These are phyloP conservation scores for Andrena praecox DNA, from an alignment of 2,888 invertebrate genomes.

Conservation along the genomic window DNA sequence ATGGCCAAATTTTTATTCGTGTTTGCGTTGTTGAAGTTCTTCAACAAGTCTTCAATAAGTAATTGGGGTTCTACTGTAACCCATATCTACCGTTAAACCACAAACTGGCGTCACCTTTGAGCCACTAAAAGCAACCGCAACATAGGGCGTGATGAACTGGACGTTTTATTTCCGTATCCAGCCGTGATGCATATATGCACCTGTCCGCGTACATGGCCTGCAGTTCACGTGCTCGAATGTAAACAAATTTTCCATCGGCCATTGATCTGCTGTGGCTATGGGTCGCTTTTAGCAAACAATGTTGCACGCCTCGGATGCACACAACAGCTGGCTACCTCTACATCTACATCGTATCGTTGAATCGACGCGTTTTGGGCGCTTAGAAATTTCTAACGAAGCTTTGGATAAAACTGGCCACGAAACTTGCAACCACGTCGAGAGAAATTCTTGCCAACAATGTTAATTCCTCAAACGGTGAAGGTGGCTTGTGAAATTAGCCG, in stretches of 20 bases:
- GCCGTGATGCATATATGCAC: background rate
- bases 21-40: too few relatives aligned
- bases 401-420: constrained; percentile 15
- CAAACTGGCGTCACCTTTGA: too few relatives aligned
- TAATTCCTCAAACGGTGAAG: constrained; percentile 7
- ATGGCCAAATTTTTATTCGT: too few relatives aligned
- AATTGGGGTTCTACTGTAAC: too few relatives aligned
- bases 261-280: constrained; percentile 45
- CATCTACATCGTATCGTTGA: constrained; percentile 20
- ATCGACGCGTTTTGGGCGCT: constrained; percentile 6
- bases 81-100: too few relatives aligned
- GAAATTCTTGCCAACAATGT: constrained; percentile 8
- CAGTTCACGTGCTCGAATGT: constrained; percentile 43
- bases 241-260: constrained; percentile 60
- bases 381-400: constrained; percentile 29
- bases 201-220: constrained; percentile 2
- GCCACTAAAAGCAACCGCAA: too few relatives aligned
- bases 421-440: constrained; percentile 12
- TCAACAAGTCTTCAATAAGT: too few relatives aligned
- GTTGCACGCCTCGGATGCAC: constrained; percentile 5
- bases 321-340: background rate
- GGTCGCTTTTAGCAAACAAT: constrained; percentile 40
- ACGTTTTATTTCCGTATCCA: constrained; percentile 15
- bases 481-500: background rate
- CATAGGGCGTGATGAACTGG: constrained; percentile 23